Base-by-base conservation (phyloP, 2,113 vertebrate genomes). In the Scortum barcoo region DNA sequence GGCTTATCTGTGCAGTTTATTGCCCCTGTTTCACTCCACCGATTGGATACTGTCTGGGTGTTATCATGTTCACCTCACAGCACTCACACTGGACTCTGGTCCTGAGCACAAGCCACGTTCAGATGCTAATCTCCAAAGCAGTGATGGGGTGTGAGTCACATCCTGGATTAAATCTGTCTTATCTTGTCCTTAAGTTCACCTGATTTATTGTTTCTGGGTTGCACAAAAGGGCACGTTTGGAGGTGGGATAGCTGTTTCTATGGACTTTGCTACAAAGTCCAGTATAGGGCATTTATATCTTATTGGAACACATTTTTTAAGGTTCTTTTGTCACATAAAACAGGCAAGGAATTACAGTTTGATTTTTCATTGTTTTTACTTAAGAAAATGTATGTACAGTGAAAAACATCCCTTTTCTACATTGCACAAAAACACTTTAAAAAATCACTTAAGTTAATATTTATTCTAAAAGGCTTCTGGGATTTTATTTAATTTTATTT, bases 1-100 rank as follows among this genome's bases (percentile, higher is more conserved):
- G 56, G 10, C 81, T 91, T 91, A 83, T 90, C 89, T 87, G 50
- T 30, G 16, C 24, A 19, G 19, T 94, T 93, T 94, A 93, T 91
- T 74, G 73, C 68, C 68, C 50, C 20, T 28, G 30, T 42, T 58
- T 75, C 69, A 77, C 33, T 22, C 28, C 40, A 7, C 11, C 66
- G 72, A 93, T 93, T 94, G 93, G 91, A 81, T 16, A 46, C 51
- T 22, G 28, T 44, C 22, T 51, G 36, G 3, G 5, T 36, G 17
- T 92, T 93, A 89, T 86, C 84, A 68, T 17, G 16, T 10, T 48
- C 50, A 36, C 5, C 50, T 81, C 8, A 12, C 1, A 14, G 40
- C 4, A 68, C 60, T 66, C 81, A 72, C 10, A 57, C 24, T 89
- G 94, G 81, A 95, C 93, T 93, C 81, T 93, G 84, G 63, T 84